Percentiles rank a stretch among this genome's conserved stretches.
Conservation (phyloP, 2,113 vertebrate species). For the Corythaixoides concolor region DNA sequence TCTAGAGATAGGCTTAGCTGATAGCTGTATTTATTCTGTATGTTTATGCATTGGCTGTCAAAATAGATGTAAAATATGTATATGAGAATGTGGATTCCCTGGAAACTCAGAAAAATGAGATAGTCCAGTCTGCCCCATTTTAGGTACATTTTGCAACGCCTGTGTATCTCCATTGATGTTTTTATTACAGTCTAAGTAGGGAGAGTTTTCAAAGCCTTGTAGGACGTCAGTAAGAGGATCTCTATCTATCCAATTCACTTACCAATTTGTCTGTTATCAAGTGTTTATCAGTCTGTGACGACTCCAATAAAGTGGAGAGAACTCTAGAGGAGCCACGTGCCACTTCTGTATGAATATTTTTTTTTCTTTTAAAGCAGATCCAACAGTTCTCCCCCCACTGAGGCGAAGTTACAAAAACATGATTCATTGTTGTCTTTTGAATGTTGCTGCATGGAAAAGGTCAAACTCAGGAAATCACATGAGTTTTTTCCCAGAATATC, state of each 20-base stretch:
- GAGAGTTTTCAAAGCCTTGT: not conserved
- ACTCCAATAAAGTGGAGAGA: not conserved
- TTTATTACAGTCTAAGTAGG: not conserved
- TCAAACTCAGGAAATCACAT: not conserved
- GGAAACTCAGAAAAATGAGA: not conserved
- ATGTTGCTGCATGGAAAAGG: not conserved
- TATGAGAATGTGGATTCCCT: not conserved
- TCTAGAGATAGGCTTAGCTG: slow-evolving; percentile 27
- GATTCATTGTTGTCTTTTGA: not conserved
- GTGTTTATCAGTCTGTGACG: not conserved
- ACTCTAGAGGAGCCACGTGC: not conserved
- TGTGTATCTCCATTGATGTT: not conserved
- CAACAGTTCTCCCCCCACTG: not conserved
- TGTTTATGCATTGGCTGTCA: slow-evolving; percentile 20
- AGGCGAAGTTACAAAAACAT: not conserved
- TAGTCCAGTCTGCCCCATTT: not conserved
- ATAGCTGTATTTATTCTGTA: not conserved
- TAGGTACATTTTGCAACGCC: not conserved
- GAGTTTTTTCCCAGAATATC: not conserved
- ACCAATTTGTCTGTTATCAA: slow-evolving; percentile 32
- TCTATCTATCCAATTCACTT: slow-evolving; percentile 29
- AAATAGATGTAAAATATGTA: slow-evolving; percentile 27
- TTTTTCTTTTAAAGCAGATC: not conserved
- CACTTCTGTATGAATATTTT: not conserved
- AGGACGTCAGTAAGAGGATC: not conserved